Conservation (phyloP, 2,888 invertebrate genomes). For the Ichneumon xanthorius region DNA sequence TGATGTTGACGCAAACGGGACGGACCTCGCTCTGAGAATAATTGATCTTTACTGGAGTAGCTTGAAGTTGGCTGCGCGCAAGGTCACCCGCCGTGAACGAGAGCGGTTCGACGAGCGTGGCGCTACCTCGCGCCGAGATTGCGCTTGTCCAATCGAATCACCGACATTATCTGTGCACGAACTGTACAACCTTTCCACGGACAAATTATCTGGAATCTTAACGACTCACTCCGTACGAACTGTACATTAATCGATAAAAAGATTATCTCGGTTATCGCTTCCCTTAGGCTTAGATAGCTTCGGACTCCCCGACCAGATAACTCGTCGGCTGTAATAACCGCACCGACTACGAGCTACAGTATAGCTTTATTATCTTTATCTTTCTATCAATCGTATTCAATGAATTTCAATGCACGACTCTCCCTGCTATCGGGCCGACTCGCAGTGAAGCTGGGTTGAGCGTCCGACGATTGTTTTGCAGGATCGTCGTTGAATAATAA, state of each 20-base stretch:
- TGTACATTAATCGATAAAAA: background rate
- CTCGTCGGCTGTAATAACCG: background rate
- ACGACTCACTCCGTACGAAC: background rate
- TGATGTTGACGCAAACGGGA: conserved; percentile 78
- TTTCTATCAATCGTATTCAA: conserved; percentile 40
- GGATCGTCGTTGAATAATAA: background rate
- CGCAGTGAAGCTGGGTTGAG: background rate
- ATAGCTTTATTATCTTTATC: conserved; percentile 26
- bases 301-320: background rate
- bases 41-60: conserved; percentile 77
- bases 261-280: background rate
- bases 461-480: background rate
- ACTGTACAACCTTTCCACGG: background rate
- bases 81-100: conserved; percentile 10
- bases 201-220: background rate
- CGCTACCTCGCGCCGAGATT: background rate
- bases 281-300: background rate
- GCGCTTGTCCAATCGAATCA: background rate
- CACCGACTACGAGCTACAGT: background rate
- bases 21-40: conserved; percentile 76
- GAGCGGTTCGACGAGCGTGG: conserved; percentile 11
- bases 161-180: background rate
- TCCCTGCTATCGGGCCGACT: conserved; percentile 4
- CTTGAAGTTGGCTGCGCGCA: conserved; percentile 72
- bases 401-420: conserved; percentile 20